Evolutionary conservation across 1,140 invertebrate species (phyloP).

Genomic region (Helicoverpa zea): DNA sequence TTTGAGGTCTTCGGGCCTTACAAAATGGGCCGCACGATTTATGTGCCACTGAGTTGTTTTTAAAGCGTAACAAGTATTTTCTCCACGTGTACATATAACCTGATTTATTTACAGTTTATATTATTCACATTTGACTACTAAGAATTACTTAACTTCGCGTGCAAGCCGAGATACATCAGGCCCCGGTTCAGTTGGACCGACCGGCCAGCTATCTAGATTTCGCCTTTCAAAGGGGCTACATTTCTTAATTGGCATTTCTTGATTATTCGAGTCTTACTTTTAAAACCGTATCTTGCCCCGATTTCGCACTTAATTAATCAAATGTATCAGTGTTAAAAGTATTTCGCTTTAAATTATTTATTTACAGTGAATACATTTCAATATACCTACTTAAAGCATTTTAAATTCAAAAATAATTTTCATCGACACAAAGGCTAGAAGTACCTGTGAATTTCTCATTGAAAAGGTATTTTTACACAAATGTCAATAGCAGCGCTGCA

Average conservation of each 20-base stretch:
- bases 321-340: slow-evolving; percentile 6
- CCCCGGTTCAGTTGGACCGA: slow-evolving; percentile 35
- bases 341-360: slow-evolving; percentile 5
- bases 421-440: neutral
- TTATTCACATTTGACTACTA: slow-evolving; percentile 42
- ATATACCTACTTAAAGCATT: neutral
- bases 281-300: slow-evolving; percentile 34
- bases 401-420: neutral
- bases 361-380: neutral
- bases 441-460: neutral
- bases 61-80: slow-evolving; percentile 30
- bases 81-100: neutral
- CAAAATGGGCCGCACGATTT: slow-evolving; percentile 54
- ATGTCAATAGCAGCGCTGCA: slow-evolving; percentile 46
- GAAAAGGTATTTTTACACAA: slow-evolving; percentile 41
- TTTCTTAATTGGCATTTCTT: slow-evolving; percentile 69
- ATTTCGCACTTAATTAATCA: slow-evolving; percentile 43
- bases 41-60: slow-evolving; percentile 49
- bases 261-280: slow-evolving; percentile 47
- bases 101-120: slow-evolving; percentile 22
- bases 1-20: slow-evolving; percentile 60
- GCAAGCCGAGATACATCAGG: slow-evolving; percentile 59
- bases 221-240: slow-evolving; percentile 55
- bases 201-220: slow-evolving; percentile 62
- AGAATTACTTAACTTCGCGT: slow-evolving; percentile 57